Evolutionary conservation across 1,140 invertebrate genomes (phyloP), one percentile per base, ranked within the genome.

Genomic region (Lepidostoma basale): DNA sequence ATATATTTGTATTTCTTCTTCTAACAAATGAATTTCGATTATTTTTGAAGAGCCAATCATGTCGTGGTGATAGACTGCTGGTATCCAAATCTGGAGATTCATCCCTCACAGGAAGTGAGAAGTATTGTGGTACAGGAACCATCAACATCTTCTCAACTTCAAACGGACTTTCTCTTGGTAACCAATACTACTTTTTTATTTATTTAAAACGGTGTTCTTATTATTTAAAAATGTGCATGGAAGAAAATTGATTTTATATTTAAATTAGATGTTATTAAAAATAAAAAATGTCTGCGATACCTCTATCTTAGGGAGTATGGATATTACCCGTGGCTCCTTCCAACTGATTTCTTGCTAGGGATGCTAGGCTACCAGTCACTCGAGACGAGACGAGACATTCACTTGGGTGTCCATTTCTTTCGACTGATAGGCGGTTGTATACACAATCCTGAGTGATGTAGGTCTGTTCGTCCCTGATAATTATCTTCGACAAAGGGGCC

Each of bases 111-210:
- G 74, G 77, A 26, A 77, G 80, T 1, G 76, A 82, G 4, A 78
- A 73, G 5, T 88, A 86, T 68, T 89, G 88, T 67, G 87, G 87
- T 4, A 62, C 58, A 0, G 82, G 84, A 0, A 72, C 72, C 0
- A 71, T 87, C 5, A 77, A 60, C 14, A 49, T 81, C 1, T 62
- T 78, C 0, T 85, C 86, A 0, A 74, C 75, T 2, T 76, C 69
- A 1, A 82, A 83, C 70, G 49, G 69, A 14, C 71, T 88, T 14
- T 74, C 73, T n/a, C 52, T 88, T 3, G 81, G 82, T 81, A 72
- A 78, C 40, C 20, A 36, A 33, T 6, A 5, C 30, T 12, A 33
- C 12, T 33, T 33, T 33, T 33, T 6, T 6, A 33, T 33, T 33
- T 33, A 33, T 33, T 33, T 33, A 33, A n/a, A n/a, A n/a, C n/a